Percentiles rank a stretch among this genome's conserved stretches.
These are phyloP conservation scores for Blastobasis lacticolella DNA, from an alignment of 2,888 invertebrate genomes.

Conservation along the genomic window DNA sequence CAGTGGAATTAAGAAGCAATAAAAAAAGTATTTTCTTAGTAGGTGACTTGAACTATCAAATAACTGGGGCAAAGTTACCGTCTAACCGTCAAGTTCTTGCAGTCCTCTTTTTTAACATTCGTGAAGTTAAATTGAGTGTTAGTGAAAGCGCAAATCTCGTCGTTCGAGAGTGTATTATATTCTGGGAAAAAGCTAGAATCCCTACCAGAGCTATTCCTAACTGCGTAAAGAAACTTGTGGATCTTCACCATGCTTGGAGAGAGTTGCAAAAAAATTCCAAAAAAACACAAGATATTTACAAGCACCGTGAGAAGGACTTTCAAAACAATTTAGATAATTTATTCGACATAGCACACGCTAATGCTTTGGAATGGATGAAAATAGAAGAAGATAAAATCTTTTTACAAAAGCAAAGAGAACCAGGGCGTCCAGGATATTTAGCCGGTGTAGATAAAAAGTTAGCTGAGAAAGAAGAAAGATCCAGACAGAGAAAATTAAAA, in stretches of 20 bases:
- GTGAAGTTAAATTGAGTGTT: slow-evolving; percentile 17
- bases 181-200: slow-evolving; percentile 27
- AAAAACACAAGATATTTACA: slow-evolving; percentile 14
- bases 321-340: slow-evolving; percentile 13
- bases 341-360: slow-evolving; percentile 18
- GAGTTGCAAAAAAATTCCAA: slow-evolving; percentile 22
- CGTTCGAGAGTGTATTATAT: slow-evolving; percentile 25
- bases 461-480: slow-evolving; percentile 22
- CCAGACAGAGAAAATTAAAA: slow-evolving; percentile 3
- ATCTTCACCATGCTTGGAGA: slow-evolving; percentile 29
- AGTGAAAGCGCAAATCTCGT: slow-evolving; percentile 17
- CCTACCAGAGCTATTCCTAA: slow-evolving; percentile 14
- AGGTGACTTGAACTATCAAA: slow-evolving; percentile 9
- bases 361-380: slow-evolving; percentile 10
- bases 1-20: slow-evolving; percentile 7
- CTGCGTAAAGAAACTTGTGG: slow-evolving; percentile 18
- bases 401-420: slow-evolving; percentile 24
- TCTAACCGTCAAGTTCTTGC: slow-evolving; percentile 10
- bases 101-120: too few species aligned
- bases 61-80: slow-evolving; percentile 9
- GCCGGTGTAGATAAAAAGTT: slow-evolving; percentile 23
- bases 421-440: slow-evolving; percentile 20
- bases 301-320: slow-evolving; percentile 13
- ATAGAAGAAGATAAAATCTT: slow-evolving; percentile 19
- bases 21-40: slow-evolving; percentile 11